A percentile compares a stretch with the other conserved stretches of the same genome.
Evolutionary conservation across 2,797 vertebrate genomes (phyloP).

Genomic region (Glyptemys insculpta): DNA sequence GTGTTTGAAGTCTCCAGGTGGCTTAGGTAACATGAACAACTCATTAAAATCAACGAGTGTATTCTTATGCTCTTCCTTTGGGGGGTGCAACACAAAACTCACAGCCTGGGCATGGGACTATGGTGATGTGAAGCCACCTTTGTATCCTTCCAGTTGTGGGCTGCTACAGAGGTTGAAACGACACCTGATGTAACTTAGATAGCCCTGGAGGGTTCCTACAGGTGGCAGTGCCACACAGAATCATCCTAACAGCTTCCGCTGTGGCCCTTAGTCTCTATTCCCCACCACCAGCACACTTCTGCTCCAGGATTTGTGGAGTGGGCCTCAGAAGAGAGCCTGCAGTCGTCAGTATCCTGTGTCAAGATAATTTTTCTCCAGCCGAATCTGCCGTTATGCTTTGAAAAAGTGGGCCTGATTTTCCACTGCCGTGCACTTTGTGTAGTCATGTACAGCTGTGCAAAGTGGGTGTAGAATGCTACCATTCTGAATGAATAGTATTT

Average conservation of each 20-base stretch:
- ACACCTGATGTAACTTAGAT: not conserved
- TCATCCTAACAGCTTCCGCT: not conserved
- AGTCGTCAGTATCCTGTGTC: not conserved
- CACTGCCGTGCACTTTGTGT: not conserved
- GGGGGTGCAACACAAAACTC: not conserved
- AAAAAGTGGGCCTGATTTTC: not conserved
- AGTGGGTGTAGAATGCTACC: not conserved
- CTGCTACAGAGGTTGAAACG: not conserved
- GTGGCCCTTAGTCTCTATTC: not conserved
- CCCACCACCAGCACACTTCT: not conserved
- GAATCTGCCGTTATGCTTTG: not conserved
- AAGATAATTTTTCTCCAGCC: not conserved
- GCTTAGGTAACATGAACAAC: not conserved
- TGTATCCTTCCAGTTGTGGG: not conserved
- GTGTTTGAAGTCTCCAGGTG: not conserved
- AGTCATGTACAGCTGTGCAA: not conserved
- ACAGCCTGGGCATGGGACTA: not conserved
- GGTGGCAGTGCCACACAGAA: not conserved
- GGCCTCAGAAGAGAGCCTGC: not conserved
- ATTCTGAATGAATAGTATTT: not conserved
- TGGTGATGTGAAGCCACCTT: not conserved
- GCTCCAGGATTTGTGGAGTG: not conserved
- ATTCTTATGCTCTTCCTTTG: not conserved
- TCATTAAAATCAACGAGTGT: not conserved
- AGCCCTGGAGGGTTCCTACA: not conserved